Conservation (phyloP, 2,797 vertebrate species). For the Karalla daura region DNA sequence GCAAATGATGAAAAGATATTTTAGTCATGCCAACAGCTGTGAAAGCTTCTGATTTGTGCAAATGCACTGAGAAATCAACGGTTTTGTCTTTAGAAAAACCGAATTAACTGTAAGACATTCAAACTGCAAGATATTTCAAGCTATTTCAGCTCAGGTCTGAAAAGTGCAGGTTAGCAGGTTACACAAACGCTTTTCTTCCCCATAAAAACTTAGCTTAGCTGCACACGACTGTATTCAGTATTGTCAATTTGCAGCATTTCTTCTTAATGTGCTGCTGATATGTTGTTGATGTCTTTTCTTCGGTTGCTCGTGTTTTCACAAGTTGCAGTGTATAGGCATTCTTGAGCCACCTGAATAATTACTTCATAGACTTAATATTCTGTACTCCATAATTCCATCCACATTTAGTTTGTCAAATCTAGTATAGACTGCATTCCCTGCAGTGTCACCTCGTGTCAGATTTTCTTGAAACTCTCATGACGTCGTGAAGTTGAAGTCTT, state of each 20-base stretch:
- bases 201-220: no score
- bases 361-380: conserved; percentile 27
- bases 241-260: not conserved
- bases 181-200: no score
- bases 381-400: conserved; percentile 16
- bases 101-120: no score
- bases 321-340: conserved; percentile 19
- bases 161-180: no score
- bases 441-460: conserved; percentile 34
- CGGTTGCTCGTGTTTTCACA: conserved; percentile 13
- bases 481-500: conserved; percentile 42
- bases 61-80: no score
- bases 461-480: conserved; percentile 41
- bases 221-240: no score
- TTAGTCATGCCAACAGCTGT: no score
- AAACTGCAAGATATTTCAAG: no score
- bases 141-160: no score
- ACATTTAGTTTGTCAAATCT: conserved; percentile 7
- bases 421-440: conserved; percentile 13
- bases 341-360: conserved; percentile 26
- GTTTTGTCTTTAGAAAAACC: no score
- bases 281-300: not conserved
- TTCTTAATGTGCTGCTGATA: not conserved
- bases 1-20: not conserved
- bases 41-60: no score